Conservation (phyloP, 2,797 vertebrate genomes). For the Xyrichtys novacula region DNA sequence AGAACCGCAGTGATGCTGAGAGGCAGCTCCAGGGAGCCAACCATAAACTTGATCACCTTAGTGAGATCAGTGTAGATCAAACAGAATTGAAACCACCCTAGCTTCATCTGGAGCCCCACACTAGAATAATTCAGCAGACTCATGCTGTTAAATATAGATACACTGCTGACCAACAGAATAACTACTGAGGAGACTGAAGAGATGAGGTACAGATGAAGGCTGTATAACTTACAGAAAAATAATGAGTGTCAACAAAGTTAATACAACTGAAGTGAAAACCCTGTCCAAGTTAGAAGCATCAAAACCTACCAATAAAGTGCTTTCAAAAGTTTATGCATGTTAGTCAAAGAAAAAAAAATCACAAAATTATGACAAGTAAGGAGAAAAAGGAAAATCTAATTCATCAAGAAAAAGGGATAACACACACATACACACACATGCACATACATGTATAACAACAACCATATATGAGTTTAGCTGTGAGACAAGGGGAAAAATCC, state of each 20-base stretch:
- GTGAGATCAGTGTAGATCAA: constrained; percentile 57
- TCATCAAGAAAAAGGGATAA: constrained; percentile 7
- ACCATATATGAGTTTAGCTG: constrained; percentile 10
- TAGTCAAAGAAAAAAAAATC: not conserved
- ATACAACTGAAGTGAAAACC: not conserved
- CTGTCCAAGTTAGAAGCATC: not conserved
- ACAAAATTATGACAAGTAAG: not conserved
- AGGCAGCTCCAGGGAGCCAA: constrained; percentile 25
- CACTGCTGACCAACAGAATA: constrained; percentile 28
- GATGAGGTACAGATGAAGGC: constrained; percentile 6
- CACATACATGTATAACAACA: no score
- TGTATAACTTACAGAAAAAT: not conserved
- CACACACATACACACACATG: constrained; percentile 15
- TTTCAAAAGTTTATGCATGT: not conserved
- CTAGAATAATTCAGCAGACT: constrained; percentile 13
- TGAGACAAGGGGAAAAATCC: constrained; percentile 11
- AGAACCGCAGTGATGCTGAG: constrained; percentile 11
- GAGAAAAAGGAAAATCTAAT: constrained; percentile 13
- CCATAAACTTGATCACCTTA: constrained; percentile 39
- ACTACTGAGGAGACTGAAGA: constrained; percentile 3
- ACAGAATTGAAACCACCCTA: constrained; percentile 47
- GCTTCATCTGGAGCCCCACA: constrained; percentile 30
- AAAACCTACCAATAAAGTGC: not conserved
- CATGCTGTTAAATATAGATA: not conserved
- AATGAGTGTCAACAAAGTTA: constrained; percentile 16